phyloP scores from a whole-genome alignment of 2,113 vertebrate species.

The Thalassarche chlororhynchos region DNA sequence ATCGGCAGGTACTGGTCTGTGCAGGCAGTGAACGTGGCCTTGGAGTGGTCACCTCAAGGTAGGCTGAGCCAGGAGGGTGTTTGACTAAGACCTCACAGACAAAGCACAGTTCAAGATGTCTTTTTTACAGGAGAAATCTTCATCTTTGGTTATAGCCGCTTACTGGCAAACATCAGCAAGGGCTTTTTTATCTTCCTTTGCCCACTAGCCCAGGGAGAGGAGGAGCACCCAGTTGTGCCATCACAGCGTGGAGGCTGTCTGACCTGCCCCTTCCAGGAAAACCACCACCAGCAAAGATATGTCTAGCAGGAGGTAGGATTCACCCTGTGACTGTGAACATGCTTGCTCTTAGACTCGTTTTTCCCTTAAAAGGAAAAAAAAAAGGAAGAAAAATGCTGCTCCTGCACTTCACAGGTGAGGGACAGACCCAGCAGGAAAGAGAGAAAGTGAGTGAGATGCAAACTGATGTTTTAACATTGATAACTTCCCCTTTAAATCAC shows the following conservation, averaged over 20 bases:
- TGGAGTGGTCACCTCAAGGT: neutral
- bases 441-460: neutral
- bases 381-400: neutral
- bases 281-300: neutral
- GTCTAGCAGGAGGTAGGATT: neutral
- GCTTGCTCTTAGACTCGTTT: neutral
- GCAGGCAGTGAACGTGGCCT: neutral
- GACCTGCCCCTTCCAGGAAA: neutral
- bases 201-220: neutral
- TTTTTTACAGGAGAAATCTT: neutral
- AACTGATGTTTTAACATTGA: neutral
- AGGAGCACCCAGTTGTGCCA: rapidly evolving
- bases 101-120: neutral
- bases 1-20: neutral
- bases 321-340: neutral
- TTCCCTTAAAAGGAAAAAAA: neutral
- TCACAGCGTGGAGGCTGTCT: rapidly evolving
- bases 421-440: neutral
- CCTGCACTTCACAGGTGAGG: neutral
- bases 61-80: neutral
- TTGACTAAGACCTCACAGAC: neutral
- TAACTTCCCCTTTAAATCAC: slow-evolving; percentile 38
- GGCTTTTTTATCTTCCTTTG: neutral
- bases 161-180: neutral
- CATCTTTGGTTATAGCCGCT: rapidly evolving